Evolutionary conservation across 92 coral and sea anemone genomes (phyloP).

Genomic region (Zoanthus solanderi): DNA sequence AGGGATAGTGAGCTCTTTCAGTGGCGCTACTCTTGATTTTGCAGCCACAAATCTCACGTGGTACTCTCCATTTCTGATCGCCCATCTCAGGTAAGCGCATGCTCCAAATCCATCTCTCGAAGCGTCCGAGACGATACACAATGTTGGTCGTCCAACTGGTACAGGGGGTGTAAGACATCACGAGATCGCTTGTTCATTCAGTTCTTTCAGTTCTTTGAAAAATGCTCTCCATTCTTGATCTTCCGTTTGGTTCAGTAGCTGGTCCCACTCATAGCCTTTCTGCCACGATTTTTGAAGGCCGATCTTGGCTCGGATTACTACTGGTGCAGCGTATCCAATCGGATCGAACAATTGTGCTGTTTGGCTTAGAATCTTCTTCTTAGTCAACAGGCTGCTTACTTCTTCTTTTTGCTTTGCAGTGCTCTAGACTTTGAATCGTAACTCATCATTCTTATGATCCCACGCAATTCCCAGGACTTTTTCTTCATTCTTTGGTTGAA

Average conservation of each 20-base stretch:
- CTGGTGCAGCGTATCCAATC: conserved; percentile 50
- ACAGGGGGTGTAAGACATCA: not conserved
- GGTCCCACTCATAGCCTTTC: conserved; percentile 54
- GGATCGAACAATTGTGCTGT: conserved; percentile 59
- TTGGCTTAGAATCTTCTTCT: conserved; percentile 58
- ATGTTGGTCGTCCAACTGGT: not conserved
- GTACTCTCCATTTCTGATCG: conserved; percentile 18
- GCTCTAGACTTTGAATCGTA: not conserved
- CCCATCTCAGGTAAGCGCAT: conserved; percentile 62
- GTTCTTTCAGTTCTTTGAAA: conserved; percentile 54
- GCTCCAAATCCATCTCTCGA: too few species aligned
- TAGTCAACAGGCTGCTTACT: conserved; percentile 37
- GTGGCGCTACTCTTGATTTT: conserved; percentile 60
- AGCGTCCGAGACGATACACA: too few species aligned
- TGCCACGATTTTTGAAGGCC: conserved; percentile 45
- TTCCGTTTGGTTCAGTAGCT: not conserved
- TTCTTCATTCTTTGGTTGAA: conserved; percentile 22
- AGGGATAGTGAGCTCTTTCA: conserved; percentile 56
- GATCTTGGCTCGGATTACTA: conserved; percentile 56
- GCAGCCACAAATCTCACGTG: conserved; percentile 60
- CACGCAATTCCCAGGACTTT: conserved; percentile 64
- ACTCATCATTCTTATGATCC: conserved; percentile 16
- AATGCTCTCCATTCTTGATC: conserved; percentile 39
- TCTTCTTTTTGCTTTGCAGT: not conserved
- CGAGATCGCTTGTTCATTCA: conserved; percentile 14